A percentile compares a stretch with the other conserved stretches of the same genome.
These are phyloP conservation scores for Trilocha varians DNA, from an alignment of 2,888 invertebrate genomes.

Conservation along the genomic window DNA sequence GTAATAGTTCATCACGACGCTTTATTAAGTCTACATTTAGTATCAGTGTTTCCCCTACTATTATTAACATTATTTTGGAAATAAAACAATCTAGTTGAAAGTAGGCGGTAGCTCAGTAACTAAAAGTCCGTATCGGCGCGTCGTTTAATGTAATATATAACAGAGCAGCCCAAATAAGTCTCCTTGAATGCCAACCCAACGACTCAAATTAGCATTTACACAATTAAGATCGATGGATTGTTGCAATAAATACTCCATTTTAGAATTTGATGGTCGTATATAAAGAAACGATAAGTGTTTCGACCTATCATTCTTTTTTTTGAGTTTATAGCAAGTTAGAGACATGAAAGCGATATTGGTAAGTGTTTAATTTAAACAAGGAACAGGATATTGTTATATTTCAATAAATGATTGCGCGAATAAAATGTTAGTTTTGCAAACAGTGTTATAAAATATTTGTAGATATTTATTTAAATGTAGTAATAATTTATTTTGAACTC, in stretches of 20 bases:
- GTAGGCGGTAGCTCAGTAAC: conserved; percentile 19
- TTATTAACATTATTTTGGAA: not conserved
- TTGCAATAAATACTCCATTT: conserved; percentile 61
- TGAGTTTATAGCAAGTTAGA: conserved; percentile 30
- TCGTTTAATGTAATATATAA: conserved; percentile 42
- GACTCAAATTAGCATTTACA: conserved; percentile 62
- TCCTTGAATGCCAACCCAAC: conserved; percentile 46
- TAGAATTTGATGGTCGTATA: conserved; percentile 54
- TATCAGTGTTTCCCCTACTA: too few species aligned
- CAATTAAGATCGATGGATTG: conserved; percentile 43
- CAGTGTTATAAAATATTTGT: too few species aligned
- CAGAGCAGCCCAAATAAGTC: conserved; percentile 45
- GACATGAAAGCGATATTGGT: conserved; percentile 53
- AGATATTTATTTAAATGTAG: too few species aligned
- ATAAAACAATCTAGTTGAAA: not conserved
- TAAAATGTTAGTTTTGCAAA: too few species aligned
- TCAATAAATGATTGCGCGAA: too few species aligned
- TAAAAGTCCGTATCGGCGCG: conserved; percentile 36
- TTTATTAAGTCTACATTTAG: too few species aligned
- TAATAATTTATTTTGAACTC: too few species aligned
- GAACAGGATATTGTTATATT: not conserved
- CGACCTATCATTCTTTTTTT: conserved; percentile 43
- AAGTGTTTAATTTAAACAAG: conserved; percentile 21
- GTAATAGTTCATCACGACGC: too few species aligned
- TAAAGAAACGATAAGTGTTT: conserved; percentile 40